Percentiles rank a stretch among this genome's conserved stretches.
phyloP scores from a whole-genome alignment of 2,797 vertebrate species.

The Hirundo rustica region DNA sequence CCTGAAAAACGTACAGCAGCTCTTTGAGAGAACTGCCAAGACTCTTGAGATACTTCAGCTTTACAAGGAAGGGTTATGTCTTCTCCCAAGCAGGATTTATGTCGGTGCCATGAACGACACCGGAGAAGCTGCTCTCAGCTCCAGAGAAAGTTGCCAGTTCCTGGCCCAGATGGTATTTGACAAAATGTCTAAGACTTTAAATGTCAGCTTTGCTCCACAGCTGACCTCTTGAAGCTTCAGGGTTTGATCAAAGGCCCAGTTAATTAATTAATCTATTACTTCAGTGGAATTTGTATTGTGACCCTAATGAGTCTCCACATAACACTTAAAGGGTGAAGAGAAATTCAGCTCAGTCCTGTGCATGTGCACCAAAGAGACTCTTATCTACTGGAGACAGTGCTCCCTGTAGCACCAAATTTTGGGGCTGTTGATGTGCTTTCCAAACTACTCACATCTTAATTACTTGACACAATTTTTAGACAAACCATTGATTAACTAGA shows the following conservation, averaged over 20 bases:
- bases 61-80: background rate
- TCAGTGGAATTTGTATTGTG: background rate
- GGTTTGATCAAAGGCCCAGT: slow-evolving; percentile 10
- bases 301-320: background rate
- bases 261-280: background rate
- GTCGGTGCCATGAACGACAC: background rate
- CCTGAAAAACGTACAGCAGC: background rate
- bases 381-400: background rate
- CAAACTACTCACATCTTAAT: background rate
- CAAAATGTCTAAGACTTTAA: background rate
- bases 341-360: background rate
- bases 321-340: background rate
- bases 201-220: background rate
- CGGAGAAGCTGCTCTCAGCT: background rate
- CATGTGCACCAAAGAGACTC: rapidly evolving
- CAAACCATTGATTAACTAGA: background rate
- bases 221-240: background rate
- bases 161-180: background rate
- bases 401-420: background rate
- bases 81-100: background rate
- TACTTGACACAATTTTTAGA: background rate
- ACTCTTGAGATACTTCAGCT: background rate
- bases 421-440: background rate
- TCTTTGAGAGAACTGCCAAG: background rate
- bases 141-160: background rate